Conservation (phyloP, 1,140 invertebrate genomes). For the Lamellibrachia luymesi region DNA sequence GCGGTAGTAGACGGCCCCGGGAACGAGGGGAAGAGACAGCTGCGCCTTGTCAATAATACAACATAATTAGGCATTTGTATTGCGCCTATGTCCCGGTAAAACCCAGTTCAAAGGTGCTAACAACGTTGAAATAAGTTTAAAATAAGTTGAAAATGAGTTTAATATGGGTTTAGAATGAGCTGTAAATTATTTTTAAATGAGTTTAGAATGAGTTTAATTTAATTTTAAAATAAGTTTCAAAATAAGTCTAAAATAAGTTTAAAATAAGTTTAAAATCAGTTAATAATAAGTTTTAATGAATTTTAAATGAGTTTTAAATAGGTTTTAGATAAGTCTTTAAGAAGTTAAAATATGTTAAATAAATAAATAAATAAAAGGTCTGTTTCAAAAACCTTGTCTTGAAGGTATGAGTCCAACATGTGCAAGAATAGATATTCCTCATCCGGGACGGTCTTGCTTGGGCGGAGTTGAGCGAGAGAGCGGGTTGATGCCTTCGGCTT, state of each 20-base stretch:
- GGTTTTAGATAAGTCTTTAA: too few relatives aligned
- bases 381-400: background rate
- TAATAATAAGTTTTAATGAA: too few relatives aligned
- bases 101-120: background rate
- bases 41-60: background rate
- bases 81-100: background rate
- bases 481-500: background rate
- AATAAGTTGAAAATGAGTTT: too few relatives aligned
- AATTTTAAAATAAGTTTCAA: too few relatives aligned
- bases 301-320: too few relatives aligned
- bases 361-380: background rate
- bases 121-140: too few relatives aligned
- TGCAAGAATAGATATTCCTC: conserved; percentile 15
- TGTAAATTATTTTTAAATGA: too few relatives aligned
- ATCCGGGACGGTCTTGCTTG: background rate
- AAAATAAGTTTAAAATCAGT: too few relatives aligned
- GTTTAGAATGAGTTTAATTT: too few relatives aligned
- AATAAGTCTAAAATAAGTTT: too few relatives aligned
- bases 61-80: background rate
- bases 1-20: conserved; percentile 17
- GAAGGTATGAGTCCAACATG: background rate
- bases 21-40: background rate
- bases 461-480: background rate
- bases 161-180: too few relatives aligned
- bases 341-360: too few relatives aligned